Evolutionary conservation across 2,888 invertebrate genomes (phyloP).

Genomic region (Tetropium fuscum): DNA sequence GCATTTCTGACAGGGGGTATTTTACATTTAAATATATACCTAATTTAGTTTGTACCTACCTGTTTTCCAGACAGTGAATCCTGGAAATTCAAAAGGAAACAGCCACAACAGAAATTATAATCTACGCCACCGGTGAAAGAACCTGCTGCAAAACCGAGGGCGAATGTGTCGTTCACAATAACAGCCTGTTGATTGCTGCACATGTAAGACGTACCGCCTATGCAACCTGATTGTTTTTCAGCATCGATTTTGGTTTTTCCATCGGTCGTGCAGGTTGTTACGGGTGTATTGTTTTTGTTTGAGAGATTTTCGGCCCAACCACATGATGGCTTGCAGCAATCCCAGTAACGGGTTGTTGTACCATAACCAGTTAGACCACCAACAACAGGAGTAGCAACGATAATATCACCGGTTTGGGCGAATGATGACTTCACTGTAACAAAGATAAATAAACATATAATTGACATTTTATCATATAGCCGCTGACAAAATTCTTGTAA

Average conservation of each 20-base stretch:
- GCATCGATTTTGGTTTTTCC: constrained; percentile 25
- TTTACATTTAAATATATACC: background rate
- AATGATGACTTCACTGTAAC: too few relatives aligned
- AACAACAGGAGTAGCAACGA: background rate
- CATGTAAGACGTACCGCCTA: constrained; percentile 33
- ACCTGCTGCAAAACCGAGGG: constrained; percentile 11
- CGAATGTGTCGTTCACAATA: background rate
- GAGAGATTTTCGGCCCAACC: constrained; percentile 33
- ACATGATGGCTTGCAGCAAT: constrained; percentile 40
- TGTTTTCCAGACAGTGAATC: background rate
- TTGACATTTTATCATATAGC: too few relatives aligned
- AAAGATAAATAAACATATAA: too few relatives aligned
- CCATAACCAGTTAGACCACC: constrained; percentile 33
- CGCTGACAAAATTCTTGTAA: too few relatives aligned
- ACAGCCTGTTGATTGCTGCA: constrained; percentile 36
- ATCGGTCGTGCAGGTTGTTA: constrained; percentile 31
- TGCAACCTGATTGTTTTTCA: constrained; percentile 10
- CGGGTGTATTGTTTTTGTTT: constrained; percentile 25
- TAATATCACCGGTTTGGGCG: background rate
- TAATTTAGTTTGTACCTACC: too few relatives aligned
- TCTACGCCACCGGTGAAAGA: constrained; percentile 30
- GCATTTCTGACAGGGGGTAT: too few relatives aligned
- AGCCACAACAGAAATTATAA: constrained; percentile 8
- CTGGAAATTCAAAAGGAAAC: constrained; percentile 11
- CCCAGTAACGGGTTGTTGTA: constrained; percentile 41